Conservation (phyloP, 2,113 vertebrate species). For the Echinops telfairi region DNA sequence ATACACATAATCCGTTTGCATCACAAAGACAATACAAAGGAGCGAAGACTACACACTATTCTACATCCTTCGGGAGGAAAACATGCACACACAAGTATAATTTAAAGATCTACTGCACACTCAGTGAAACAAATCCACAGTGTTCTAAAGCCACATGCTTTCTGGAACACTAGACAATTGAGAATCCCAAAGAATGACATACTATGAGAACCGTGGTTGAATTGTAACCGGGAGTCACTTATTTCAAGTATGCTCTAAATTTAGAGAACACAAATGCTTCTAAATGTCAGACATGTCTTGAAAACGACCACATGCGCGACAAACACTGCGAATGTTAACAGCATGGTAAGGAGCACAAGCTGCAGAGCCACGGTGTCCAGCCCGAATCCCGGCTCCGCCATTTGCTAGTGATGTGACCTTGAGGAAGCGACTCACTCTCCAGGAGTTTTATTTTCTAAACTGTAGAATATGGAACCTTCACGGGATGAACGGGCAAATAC, state of each 20-base stretch:
- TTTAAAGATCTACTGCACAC: too few relatives aligned
- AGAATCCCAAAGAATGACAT: constrained; percentile 55
- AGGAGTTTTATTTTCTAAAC: constrained; percentile 11
- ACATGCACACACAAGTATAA: too few relatives aligned
- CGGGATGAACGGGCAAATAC: neutral
- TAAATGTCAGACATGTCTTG: too few relatives aligned
- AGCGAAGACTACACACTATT: too few relatives aligned
- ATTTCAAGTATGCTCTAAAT: neutral
- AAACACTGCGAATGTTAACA: constrained; percentile 46
- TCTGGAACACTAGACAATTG: constrained; percentile 23
- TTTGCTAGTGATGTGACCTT: constrained; percentile 1
- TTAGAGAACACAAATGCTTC: neutral
- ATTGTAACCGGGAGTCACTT: neutral
- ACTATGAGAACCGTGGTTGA: constrained; percentile 11
- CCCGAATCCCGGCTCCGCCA: neutral
- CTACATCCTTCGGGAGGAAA: too few relatives aligned
- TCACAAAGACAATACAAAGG: too few relatives aligned
- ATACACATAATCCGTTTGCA: too few relatives aligned
- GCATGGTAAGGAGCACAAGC: neutral
- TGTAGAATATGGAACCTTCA: neutral
- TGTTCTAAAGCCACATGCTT: neutral
- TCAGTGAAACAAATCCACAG: too few relatives aligned
- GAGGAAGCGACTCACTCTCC: neutral
- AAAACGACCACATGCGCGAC: neutral
- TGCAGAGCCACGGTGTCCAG: neutral